These are phyloP conservation scores for Blastobasis adustella DNA, from an alignment of 2,888 invertebrate genomes.

Conservation along the genomic window DNA sequence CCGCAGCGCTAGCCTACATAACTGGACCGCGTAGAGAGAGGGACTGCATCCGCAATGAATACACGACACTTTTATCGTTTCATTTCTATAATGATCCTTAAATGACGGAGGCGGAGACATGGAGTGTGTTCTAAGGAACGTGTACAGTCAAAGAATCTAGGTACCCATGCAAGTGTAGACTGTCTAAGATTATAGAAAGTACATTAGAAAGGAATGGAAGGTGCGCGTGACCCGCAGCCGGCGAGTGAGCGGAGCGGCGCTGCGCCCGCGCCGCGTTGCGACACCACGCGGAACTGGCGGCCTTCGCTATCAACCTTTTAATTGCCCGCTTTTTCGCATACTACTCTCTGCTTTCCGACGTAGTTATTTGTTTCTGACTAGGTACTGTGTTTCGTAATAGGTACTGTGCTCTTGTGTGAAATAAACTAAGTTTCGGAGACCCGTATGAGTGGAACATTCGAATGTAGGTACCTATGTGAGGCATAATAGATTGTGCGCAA, in stretches of 20 bases:
- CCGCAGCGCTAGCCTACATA: too few relatives aligned
- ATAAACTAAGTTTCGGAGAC: too few relatives aligned
- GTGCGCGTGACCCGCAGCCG: slow-evolving; percentile 62
- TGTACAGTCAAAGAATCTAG: slow-evolving; percentile 27
- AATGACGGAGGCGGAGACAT: too few relatives aligned
- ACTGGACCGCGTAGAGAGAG: slow-evolving; percentile 13
- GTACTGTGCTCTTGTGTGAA: too few relatives aligned
- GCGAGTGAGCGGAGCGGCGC: slow-evolving; percentile 39
- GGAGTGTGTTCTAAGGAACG: slow-evolving; percentile 20
- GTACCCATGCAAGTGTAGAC: slow-evolving; percentile 17
- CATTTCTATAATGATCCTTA: too few relatives aligned
- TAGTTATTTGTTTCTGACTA: background rate
- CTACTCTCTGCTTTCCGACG: slow-evolving; percentile 22
- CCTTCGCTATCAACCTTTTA: slow-evolving; percentile 69
- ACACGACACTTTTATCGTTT: background rate
- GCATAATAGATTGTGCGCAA: slow-evolving; percentile 35
- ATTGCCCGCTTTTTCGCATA: slow-evolving; percentile 49
- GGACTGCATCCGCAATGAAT: slow-evolving; percentile 34
- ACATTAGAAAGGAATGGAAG: slow-evolving; percentile 73
- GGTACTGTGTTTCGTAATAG: too few relatives aligned
- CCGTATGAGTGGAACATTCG: too few relatives aligned
- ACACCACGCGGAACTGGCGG: slow-evolving; percentile 60
- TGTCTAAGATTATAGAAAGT: slow-evolving; percentile 62
- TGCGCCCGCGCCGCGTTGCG: slow-evolving; percentile 38
- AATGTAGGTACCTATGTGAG: slow-evolving; percentile 10